Base-by-base conservation (phyloP, 2,113 vertebrate genomes). In the Heterochromis multidens region DNA sequence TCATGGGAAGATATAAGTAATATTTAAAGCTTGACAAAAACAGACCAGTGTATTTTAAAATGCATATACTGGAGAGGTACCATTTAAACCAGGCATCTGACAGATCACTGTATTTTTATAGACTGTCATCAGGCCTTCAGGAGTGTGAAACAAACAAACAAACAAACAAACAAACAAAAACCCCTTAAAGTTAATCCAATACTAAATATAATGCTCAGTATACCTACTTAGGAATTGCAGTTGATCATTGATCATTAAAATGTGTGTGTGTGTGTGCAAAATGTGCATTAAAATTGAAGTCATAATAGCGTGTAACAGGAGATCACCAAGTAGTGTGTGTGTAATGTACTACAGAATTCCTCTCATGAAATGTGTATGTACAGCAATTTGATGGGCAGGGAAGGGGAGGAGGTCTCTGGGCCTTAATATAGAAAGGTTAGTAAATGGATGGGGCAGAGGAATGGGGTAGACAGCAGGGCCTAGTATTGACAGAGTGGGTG, bases 371-470 rank as follows among this genome's bases (percentile, higher is more conserved):
- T 85, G 63, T 76, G 81, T 78, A 83, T 60, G 49, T 79, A 63
- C 54, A 85, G 72, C 83, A 23, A 52, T 82, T 54, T 33, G 58
- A 65, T 78, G 79, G 58, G 78, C 70, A 70, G 40, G 65, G 61
- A 76, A 77, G 83, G 59, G 16, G 74, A 40, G 70, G 59, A 23
- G 37, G 43, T 12, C 54, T 52, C 12, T 5, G 63, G 67, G 40
- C 27, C 89, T 90, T 89, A 91, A 94, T 89, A 92, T 94, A 93
- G 92, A 95, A 91, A 83, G 81, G 70, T 87, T 87, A 78, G 86
- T 91, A 81, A 90, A 85, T 89, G 88, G 87, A 76, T 35, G 85
- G 81, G 60, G 67, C 21, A 65, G 17, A 86, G 92, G 84, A 83
- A 87, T 84, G 84, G 78, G 23, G 46, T 82, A 90, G 88, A 88